phyloP scores from a whole-genome alignment of 2,113 vertebrate species.

The Petaurus breviceps region DNA sequence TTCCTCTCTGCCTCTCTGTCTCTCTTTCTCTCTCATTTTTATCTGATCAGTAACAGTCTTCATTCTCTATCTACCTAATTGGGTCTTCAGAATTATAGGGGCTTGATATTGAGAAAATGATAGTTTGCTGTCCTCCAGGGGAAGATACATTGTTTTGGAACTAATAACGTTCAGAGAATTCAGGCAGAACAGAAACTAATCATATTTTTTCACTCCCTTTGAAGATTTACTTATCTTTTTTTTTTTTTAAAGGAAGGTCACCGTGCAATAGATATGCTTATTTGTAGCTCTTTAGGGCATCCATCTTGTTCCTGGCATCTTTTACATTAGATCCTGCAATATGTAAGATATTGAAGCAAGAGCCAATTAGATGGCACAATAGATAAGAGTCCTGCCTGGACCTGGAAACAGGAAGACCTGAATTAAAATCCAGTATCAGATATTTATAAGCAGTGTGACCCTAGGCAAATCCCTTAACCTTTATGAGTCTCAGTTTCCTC shows the following conservation, averaged over 20 bases:
- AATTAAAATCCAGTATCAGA: slow-evolving; percentile 10
- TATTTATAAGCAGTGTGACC: background rate
- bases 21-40: background rate
- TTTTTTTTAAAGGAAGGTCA: background rate
- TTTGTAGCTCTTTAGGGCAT: background rate
- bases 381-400: background rate
- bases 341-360: background rate
- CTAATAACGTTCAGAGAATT: background rate
- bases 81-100: background rate
- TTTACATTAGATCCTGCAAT: background rate
- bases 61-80: background rate
- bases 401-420: background rate
- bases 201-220: background rate
- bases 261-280: background rate
- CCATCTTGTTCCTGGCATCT: background rate
- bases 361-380: background rate
- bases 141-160: background rate
- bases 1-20: background rate
- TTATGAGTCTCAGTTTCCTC: background rate
- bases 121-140: background rate
- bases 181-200: background rate
- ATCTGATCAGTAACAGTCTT: background rate
- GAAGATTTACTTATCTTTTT: background rate
- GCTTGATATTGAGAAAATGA: background rate
- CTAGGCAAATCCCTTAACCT: background rate